phyloP scores from a whole-genome alignment of 92 coral and sea anemone species.

The Zoanthus sansibaricus region DNA sequence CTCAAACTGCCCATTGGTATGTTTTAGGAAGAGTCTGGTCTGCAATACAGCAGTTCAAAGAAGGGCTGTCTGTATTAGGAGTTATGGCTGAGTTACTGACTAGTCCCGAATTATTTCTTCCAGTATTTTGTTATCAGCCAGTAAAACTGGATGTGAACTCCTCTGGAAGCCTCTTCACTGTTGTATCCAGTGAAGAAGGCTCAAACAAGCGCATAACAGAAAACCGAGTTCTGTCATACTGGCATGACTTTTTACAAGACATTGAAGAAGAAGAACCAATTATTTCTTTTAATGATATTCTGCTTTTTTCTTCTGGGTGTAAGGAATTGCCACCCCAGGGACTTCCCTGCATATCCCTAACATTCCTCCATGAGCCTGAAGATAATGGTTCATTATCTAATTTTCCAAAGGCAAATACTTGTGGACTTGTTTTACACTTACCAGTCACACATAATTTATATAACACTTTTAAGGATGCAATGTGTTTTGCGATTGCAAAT shows the following conservation, averaged over 20 bases:
- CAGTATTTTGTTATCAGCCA: conserved; percentile 56
- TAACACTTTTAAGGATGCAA: conserved; percentile 52
- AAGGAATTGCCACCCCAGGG: conserved; percentile 25
- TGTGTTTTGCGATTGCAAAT: conserved; percentile 61
- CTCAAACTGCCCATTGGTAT: conserved; percentile 68
- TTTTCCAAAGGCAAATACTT: conserved; percentile 58
- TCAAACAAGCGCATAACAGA: conserved; percentile 67
- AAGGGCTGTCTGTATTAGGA: conserved; percentile 63
- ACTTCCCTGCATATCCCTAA: not conserved
- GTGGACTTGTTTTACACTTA: conserved; percentile 52
- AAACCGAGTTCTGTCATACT: conserved; percentile 48
- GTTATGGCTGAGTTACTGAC: conserved; percentile 58
- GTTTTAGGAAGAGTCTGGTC: conserved; percentile 65
- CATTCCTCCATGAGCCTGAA: conserved; percentile 55
- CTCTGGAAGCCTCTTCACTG: conserved; percentile 45
- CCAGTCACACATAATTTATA: conserved; percentile 65
- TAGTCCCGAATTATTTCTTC: conserved; percentile 60
- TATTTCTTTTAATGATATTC: conserved; percentile 56
- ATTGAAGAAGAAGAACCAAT: conserved; percentile 67
- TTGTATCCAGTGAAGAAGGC: conserved; percentile 59
- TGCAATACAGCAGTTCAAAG: conserved; percentile 63
- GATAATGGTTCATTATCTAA: conserved; percentile 50
- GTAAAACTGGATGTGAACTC: conserved; percentile 51
- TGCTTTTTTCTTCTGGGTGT: conserved; percentile 68
- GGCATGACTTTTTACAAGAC: conserved; percentile 71